These are phyloP conservation scores for Chironex yamaguchii DNA, from an alignment of 30 jellyfish, hydroid and myxozoan genomes.

Conservation along the genomic window DNA sequence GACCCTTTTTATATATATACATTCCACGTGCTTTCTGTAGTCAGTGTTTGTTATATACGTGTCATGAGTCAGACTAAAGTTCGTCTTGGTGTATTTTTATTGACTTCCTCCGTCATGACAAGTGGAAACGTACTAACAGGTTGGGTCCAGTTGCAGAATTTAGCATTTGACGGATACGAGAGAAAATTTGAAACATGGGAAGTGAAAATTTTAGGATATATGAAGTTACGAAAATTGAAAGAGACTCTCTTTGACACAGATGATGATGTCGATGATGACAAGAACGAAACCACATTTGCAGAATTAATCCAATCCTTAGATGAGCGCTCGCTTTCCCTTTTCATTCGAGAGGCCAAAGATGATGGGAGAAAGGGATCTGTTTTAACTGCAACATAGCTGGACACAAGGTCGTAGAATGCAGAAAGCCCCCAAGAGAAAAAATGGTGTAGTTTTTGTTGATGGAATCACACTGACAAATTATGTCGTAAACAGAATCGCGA, in stretches of 20 bases:
- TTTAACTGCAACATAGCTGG: slow-evolving; percentile 66
- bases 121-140: too few species aligned
- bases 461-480: slow-evolving; percentile 45
- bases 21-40: too few species aligned
- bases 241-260: slow-evolving; percentile 46
- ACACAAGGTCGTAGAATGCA: slow-evolving; percentile 78
- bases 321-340: slow-evolving; percentile 46
- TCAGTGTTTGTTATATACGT: too few species aligned
- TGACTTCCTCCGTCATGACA: too few species aligned
- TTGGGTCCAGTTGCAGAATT: too few species aligned
- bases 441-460: slow-evolving; percentile 64
- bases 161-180: too few species aligned
- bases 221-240: slow-evolving; percentile 42
- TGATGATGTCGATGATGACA: neutral
- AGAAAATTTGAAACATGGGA: slow-evolving; percentile 75
- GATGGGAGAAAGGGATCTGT: slow-evolving; percentile 69
- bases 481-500: slow-evolving; percentile 67
- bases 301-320: slow-evolving; percentile 64
- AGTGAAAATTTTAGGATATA: slow-evolving; percentile 22
- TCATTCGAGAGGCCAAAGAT: slow-evolving; percentile 65
- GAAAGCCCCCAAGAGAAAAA: neutral
- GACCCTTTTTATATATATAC: too few species aligned
- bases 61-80: too few species aligned
- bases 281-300: slow-evolving; percentile 71
- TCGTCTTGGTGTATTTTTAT: too few species aligned